phyloP scores from a whole-genome alignment of 1,140 invertebrate species.

The Sycophaga agraensis region DNA sequence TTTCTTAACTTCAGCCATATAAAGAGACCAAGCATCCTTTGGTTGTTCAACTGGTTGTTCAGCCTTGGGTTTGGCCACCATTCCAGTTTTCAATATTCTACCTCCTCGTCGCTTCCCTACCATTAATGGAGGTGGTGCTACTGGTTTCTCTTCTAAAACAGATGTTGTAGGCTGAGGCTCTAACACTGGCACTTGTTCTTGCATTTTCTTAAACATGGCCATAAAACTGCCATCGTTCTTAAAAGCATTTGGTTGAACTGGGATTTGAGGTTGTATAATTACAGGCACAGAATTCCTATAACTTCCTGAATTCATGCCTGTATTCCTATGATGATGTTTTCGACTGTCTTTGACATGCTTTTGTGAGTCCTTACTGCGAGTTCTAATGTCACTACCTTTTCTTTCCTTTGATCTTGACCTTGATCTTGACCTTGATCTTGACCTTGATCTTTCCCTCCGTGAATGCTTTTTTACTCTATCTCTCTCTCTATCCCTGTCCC shows the following conservation, averaged over 20 bases:
- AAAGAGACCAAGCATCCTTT: slow-evolving; percentile 88
- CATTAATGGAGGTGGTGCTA: slow-evolving; percentile 64
- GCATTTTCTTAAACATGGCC: slow-evolving; percentile 88
- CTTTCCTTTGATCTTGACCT: slow-evolving; percentile 35
- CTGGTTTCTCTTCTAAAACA: slow-evolving; percentile 48
- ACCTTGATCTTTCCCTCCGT: slow-evolving; percentile 46
- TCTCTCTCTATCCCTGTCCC: slow-evolving; percentile 40
- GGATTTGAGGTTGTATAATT: slow-evolving; percentile 35
- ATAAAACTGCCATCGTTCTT: slow-evolving; percentile 87
- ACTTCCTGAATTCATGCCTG: slow-evolving; percentile 21
- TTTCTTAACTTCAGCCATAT: slow-evolving; percentile 89
- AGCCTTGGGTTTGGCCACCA: slow-evolving; percentile 81
- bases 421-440: slow-evolving; percentile 42
- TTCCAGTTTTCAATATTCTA: slow-evolving; percentile 82
- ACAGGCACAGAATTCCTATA: not conserved
- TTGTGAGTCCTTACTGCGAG: slow-evolving; percentile 44
- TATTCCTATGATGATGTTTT: slow-evolving; percentile 40
- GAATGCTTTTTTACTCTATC: slow-evolving; percentile 42
- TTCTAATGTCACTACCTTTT: no score
- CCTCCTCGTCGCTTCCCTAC: slow-evolving; percentile 84
- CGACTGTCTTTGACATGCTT: slow-evolving; percentile 34
- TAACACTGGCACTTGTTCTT: slow-evolving; percentile 60
- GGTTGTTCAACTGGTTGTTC: slow-evolving; percentile 67
- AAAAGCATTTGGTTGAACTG: slow-evolving; percentile 64
- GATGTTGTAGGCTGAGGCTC: slow-evolving; percentile 51